Conservation (phyloP, 2,888 invertebrate genomes). For the Megaustenia siamemsis region DNA sequence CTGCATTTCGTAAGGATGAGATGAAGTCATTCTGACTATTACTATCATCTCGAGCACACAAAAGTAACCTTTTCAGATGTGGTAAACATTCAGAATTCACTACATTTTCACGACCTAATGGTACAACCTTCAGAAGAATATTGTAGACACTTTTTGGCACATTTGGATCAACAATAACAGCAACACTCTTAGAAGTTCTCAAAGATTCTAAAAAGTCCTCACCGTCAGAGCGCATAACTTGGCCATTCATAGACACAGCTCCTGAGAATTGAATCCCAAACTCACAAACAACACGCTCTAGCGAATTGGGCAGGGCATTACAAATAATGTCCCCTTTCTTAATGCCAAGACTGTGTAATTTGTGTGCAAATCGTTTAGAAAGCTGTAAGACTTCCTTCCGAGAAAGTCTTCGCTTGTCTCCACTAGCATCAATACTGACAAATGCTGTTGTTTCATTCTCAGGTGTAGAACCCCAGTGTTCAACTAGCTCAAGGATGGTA, state of each 20-base stretch:
- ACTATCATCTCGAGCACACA: conserved; percentile 35
- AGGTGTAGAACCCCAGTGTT: conserved; percentile 46
- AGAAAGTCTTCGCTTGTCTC: conserved; percentile 28
- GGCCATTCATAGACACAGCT: conserved; percentile 56
- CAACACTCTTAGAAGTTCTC: conserved; percentile 32
- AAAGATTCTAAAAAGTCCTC: conserved; percentile 54
- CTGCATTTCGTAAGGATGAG: conserved; percentile 6
- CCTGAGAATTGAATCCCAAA: conserved; percentile 55
- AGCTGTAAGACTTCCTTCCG: conserved; percentile 48
- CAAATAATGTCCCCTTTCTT: conserved; percentile 54
- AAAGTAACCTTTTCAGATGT: conserved; percentile 38
- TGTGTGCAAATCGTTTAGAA: conserved; percentile 49
- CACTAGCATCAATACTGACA: conserved; percentile 29
- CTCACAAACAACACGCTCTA: conserved; percentile 58
- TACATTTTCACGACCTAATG: neutral
- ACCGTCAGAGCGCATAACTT: conserved; percentile 56
- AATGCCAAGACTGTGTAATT: conserved; percentile 45
- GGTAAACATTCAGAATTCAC: conserved; percentile 40
- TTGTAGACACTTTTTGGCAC: conserved; percentile 29
- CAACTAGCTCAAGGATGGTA: conserved; percentile 50
- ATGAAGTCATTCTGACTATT: conserved; percentile 48
- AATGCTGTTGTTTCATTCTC: conserved; percentile 51
- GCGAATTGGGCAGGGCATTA: conserved; percentile 55
- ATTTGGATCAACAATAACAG: conserved; percentile 50
- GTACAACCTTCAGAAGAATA: conserved; percentile 19